Percentiles rank a stretch among this genome's conserved stretches.
Evolutionary conservation across 2,113 vertebrate species (phyloP).

Genomic region (Capreolus pygargus): DNA sequence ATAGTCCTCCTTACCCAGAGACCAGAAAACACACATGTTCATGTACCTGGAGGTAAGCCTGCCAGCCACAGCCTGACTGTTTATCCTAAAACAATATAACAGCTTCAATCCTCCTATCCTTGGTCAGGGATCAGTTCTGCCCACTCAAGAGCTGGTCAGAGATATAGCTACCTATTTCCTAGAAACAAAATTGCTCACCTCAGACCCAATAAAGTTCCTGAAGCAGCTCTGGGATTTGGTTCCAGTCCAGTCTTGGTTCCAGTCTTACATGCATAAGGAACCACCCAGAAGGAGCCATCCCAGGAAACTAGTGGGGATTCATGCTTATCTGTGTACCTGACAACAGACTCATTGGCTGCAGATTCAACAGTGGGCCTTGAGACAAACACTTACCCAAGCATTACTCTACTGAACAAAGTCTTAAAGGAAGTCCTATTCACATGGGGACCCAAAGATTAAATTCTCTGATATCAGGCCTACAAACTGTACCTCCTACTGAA

Average conservation of each 20-base stretch:
- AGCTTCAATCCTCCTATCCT: neutral
- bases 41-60: neutral
- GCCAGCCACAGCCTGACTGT: neutral
- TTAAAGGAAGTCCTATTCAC: neutral
- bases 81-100: neutral
- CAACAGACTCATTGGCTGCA: neutral
- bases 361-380: neutral
- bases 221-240: neutral
- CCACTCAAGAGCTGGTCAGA: neutral
- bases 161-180: neutral
- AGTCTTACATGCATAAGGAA: neutral
- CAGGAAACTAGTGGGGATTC: neutral
- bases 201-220: neutral
- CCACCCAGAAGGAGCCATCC: neutral
- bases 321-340: neutral
- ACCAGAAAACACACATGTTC: neutral
- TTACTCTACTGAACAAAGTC: neutral
- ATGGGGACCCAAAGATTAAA: neutral
- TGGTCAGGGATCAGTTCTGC: neutral
- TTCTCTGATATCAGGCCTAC: neutral
- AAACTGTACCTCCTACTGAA: neutral
- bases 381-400: neutral
- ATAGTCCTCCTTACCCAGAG: neutral
- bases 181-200: neutral
- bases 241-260: neutral